A percentile compares a stretch with the other conserved stretches of the same genome.
phyloP scores from a whole-genome alignment of 1,140 invertebrate species.

The Maconellicoccus hirsutus region DNA sequence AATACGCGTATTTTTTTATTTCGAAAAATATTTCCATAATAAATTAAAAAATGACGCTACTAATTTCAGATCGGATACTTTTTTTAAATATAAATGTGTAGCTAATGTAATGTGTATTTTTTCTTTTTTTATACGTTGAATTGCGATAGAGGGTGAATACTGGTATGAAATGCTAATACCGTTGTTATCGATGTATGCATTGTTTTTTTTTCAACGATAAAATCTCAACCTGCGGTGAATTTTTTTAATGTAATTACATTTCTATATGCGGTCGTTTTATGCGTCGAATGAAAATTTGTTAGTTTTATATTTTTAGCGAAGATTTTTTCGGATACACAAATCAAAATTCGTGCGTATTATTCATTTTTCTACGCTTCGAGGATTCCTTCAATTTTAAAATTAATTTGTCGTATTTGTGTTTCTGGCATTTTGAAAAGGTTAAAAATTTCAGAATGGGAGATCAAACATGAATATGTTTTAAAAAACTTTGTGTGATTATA shows the following conservation, averaged over 20 bases:
- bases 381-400: too few species aligned
- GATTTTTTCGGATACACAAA: too few species aligned
- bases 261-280: too few species aligned
- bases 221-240: not conserved
- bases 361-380: too few species aligned
- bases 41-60: constrained; percentile 19
- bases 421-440: too few species aligned
- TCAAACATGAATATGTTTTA: too few species aligned
- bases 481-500: too few species aligned
- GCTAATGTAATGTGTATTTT: not conserved
- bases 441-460: too few species aligned
- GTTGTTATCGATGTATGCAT: not conserved
- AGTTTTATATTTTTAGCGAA: too few species aligned
- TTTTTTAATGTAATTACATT: not conserved
- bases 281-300: too few species aligned
- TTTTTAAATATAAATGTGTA: constrained; percentile 1
- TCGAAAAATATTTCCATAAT: constrained; percentile 16
- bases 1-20: not conserved
- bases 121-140: not conserved
- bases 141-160: not conserved
- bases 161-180: not conserved
- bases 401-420: too few species aligned
- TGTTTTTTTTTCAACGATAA: not conserved
- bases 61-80: constrained; percentile 13
- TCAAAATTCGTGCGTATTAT: too few species aligned